Evolutionary conservation across 2,888 invertebrate species (phyloP), one percentile per base, ranked within the genome.

Genomic region (Exocentrus adspersus): DNA sequence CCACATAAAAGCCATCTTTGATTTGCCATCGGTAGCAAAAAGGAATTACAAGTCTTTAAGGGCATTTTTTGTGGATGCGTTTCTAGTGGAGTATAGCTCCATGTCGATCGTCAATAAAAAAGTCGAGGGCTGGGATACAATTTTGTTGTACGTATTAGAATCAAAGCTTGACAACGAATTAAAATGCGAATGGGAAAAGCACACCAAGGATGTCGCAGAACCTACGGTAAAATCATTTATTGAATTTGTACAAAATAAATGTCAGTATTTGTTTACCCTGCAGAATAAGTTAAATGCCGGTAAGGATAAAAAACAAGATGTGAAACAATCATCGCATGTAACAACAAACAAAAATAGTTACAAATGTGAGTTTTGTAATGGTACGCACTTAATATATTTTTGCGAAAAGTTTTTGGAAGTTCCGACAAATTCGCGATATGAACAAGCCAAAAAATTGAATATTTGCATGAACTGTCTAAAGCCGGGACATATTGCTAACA

Each of bases 171-270:
- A 46, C 24, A 46, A n/a, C 1, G 24, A 46, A 19, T 12, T 24
- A 4, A 46, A 46, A n/a, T 24, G 46, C 1, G 46, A 46, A n/a
- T 46, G 46, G 46, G 46, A 46, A 46, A 46, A 24, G 5, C 21
- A 46, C 12, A 46, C 46, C 12, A 46, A 46, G 12, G 46, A 46
- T 1, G 12, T n/a, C 24, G 7, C 24, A n/a, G 46, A 46, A 24
- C 46, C 46, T 21, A 46, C 20, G 12, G 12, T 46, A 19, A 24
- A 46, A 21, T 20, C 20, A 19, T 46, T 46, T 46, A 24, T n/a
- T 1, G 24, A 46, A 24, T 46, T 46, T 46, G n/a, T 46, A 46
- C 20, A n/a, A 20, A 46, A 46, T 46, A 46, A 46, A 46, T 46
- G 46, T 46, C 46, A 46, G 24, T 24, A 21, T 21, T 46, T 46